Evolutionary conservation across 2,113 vertebrate species (phyloP).

Genomic region (Seriola quinqueradiata): DNA sequence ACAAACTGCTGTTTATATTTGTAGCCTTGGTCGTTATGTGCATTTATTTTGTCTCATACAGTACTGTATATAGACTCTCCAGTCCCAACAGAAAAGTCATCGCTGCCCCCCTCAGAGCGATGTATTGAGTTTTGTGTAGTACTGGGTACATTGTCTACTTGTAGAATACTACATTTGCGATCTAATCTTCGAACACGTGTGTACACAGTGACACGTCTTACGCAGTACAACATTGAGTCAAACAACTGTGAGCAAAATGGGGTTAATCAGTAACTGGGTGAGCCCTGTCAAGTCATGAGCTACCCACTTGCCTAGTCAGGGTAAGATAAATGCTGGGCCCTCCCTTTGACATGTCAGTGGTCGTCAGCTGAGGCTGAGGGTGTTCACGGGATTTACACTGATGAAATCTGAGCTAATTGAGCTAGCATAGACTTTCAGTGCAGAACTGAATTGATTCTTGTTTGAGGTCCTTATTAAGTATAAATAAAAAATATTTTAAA

Average conservation of each 20-base stretch:
- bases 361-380: constrained; percentile 30
- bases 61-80: not conserved
- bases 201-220: not conserved
- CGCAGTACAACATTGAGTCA: not conserved
- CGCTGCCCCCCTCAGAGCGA: not conserved
- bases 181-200: not conserved
- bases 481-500: not conserved
- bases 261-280: not conserved
- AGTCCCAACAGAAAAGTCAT: constrained; percentile 1
- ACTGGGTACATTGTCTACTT: not conserved
- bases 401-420: constrained; percentile 46
- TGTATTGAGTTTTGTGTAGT: constrained; percentile 17
- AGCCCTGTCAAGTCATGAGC: not conserved
- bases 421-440: constrained; percentile 11
- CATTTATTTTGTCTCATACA: constrained; percentile 10
- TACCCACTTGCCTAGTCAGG: not conserved
- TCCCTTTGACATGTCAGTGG: constrained; percentile 24
- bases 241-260: not conserved
- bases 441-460: constrained; percentile 13
- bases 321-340: not conserved
- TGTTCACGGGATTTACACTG: constrained; percentile 43
- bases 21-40: not conserved
- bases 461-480: constrained; percentile 45
- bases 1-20: not conserved
- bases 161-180: not conserved